Base-by-base conservation (phyloP, 2,888 invertebrate species). In the Lycocerus yunnanus region DNA sequence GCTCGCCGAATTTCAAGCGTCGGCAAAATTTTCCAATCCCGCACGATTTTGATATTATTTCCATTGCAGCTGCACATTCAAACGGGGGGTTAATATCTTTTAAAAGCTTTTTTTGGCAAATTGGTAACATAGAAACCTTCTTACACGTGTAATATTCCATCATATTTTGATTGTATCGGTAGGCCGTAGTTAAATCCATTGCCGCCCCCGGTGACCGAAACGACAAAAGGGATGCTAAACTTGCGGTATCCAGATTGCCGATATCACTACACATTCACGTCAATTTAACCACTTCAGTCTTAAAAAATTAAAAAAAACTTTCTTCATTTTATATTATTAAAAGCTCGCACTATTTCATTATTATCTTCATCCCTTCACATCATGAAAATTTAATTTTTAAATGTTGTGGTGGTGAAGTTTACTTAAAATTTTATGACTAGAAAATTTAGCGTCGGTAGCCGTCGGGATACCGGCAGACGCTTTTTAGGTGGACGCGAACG, bases 71-170 rank as follows among this genome's bases (percentile, higher is more conserved):
- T n/a, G n/a, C n/a, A n/a, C n/a, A 18, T 18, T 18, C 18, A 18
- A 18, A 18, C 18, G n/a, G n/a, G n/a, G n/a, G n/a, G n/a, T n/a
- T n/a, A n/a, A n/a, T n/a, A n/a, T n/a, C n/a, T n/a, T n/a, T n/a
- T n/a, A n/a, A n/a, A n/a, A n/a, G n/a, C n/a, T n/a, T n/a, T n/a
- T n/a, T 27, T 27, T 13, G 13, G 27, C 13, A 3, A 3, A n/a
- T 43, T 43, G n/a, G 43, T 43, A 43, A 43, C n/a, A 43, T 15
- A 43, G 21, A 58, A 58, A 66, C 20, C 59, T 77, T 81, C 95
- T 95, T 92, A 96, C 96, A 97, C 88, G 97, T 97, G 87, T 97
- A 97, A 90, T 97, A 97, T 91, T 98, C 98, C 97, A 97, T 97
- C 97, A 97, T 97, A 88, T 97, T 97, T 86, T 97, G 97, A 89